Base-by-base conservation (phyloP, 2,113 vertebrate species). In the Paramormyrops kingsleyae region DNA sequence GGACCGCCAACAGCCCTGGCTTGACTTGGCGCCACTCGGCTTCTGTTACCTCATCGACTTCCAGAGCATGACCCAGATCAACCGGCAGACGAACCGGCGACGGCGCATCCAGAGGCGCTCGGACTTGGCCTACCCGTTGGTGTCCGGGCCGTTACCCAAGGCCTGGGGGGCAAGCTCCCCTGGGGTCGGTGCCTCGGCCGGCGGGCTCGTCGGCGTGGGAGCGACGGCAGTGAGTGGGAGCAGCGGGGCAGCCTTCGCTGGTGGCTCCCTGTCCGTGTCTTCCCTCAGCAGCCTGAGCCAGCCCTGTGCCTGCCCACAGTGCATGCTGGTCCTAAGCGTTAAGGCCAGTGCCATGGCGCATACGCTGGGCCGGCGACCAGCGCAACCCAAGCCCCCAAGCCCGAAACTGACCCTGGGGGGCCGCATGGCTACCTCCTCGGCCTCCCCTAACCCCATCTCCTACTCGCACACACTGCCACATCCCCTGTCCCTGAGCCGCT, bases 31-130 rank as follows among this genome's bases (percentile, higher is more conserved):
- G 31, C 97, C 98, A 21, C 96, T 99, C 92, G 99, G 99, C 91
- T 98, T 99, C 95, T 98, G 98, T 96, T 99, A 99, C 96, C 96
- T 99, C 94, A 98, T 99, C 94, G 98, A 98, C 96, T 98, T 99
- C 94, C 97, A 97, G 94, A 98, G 96, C 95, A 99, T 99, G 99
- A 99, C 98, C 24, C 99, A 99, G 93, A 98, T 99, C 95, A 99
- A 99, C 93, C 96, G 98, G 90, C 98, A 99, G 92, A 99, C 96
- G 1, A 98, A 98, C 90, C 97, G 98, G 92, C 97, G 98, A 90
- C 95, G 98, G 49, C 97, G 97, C 0, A 95, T 99, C 7, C 97
- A 97, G 90, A 94, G 97, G 15, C 96, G 96, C 1, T 96, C 97
- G 0, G 97, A 97, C 92, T 92, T 97, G 91, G 90, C 97, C 86